phyloP scores from a whole-genome alignment of 2,888 invertebrate species.

The Drosophila colorata region DNA sequence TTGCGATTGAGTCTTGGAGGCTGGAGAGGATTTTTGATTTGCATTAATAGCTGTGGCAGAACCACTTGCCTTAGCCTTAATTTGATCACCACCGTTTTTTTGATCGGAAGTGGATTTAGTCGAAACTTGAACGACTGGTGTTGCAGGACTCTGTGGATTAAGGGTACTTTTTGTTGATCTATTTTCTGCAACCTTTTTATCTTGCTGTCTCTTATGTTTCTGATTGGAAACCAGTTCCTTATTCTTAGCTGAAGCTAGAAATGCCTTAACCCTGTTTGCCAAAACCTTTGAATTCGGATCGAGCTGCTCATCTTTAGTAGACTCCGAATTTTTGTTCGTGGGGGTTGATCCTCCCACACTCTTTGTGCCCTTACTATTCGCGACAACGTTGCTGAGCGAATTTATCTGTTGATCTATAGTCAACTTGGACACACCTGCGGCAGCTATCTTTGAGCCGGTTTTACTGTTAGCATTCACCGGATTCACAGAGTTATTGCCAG shows the following conservation, averaged over 20 bases:
- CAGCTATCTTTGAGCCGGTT: background rate
- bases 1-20: background rate
- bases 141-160: no score
- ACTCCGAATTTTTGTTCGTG: no score
- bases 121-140: no score
- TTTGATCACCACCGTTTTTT: background rate
- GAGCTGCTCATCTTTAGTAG: background rate
- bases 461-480: background rate
- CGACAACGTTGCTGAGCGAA: background rate
- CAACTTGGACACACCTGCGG: background rate
- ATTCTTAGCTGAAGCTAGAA: background rate
- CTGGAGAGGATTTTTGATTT: background rate
- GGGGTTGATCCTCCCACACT: background rate
- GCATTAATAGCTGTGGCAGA: background rate
- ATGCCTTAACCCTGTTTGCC: conserved; percentile 8
- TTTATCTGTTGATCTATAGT: background rate
- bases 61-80: background rate
- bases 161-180: no score
- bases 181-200: background rate
- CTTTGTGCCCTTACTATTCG: background rate
- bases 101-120: no score
- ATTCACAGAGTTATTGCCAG: no score
- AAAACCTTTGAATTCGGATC: background rate
- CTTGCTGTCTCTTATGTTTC: background rate
- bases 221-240: no score